phyloP scores from a whole-genome alignment of 1,140 invertebrate genomes.

The Bombus pascuorum region DNA sequence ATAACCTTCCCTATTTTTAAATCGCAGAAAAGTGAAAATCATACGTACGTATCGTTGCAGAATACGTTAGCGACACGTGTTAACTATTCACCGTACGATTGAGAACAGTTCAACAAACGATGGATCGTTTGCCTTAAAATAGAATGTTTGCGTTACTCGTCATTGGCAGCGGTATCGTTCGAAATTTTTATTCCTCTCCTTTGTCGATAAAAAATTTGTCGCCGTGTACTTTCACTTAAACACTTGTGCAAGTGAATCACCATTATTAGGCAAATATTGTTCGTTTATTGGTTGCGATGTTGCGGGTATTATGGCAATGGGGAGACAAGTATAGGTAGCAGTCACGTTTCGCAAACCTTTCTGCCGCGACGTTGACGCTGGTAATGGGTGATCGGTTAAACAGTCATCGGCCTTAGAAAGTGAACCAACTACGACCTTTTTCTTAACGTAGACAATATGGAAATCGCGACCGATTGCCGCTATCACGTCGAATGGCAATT shows the following conservation, averaged over 20 bases:
- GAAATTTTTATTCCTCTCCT: neutral
- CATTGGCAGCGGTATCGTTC: neutral
- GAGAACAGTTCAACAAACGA: neutral
- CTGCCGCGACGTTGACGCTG: slow-evolving; percentile 29
- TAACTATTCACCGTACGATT: neutral
- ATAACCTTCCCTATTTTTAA: no score
- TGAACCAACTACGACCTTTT: slow-evolving; percentile 37
- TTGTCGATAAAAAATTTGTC: neutral
- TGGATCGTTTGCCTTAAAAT: neutral
- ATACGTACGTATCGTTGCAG: neutral
- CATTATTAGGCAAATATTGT: slow-evolving; percentile 24
- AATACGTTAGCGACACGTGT: neutral
- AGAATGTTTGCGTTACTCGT: neutral
- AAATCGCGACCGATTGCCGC: slow-evolving; percentile 47
- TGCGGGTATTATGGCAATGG: slow-evolving; percentile 12
- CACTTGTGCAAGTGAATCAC: slow-evolving; percentile 4
- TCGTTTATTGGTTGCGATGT: slow-evolving; percentile 15
- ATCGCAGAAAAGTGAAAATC: neutral
- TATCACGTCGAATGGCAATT: neutral
- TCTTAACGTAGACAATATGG: slow-evolving; percentile 43
- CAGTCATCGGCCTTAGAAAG: slow-evolving; percentile 61
- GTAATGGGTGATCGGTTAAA: slow-evolving; percentile 63
- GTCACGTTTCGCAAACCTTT: slow-evolving; percentile 62
- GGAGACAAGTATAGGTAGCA: slow-evolving; percentile 39
- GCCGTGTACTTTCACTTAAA: slow-evolving; percentile 3